Evolutionary conservation across 2,113 vertebrate species (phyloP).

Genomic region (Scolopax mira): DNA sequence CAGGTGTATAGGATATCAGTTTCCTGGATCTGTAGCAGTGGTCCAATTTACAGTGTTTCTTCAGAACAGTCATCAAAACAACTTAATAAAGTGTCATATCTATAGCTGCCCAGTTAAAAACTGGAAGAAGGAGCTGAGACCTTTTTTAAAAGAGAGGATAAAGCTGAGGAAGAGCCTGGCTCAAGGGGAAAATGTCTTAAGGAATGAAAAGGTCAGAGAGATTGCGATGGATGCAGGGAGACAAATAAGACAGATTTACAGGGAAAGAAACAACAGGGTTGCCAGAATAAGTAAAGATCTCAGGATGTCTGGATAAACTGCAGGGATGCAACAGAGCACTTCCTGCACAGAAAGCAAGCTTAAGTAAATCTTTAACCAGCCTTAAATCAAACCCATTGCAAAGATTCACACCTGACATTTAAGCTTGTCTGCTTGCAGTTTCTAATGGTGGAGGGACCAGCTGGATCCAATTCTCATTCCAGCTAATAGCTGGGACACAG

Average conservation of each 20-base stretch:
- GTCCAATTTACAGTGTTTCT: neutral
- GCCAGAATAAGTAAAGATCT: neutral
- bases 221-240: neutral
- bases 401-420: neutral
- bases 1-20: neutral
- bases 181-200: neutral
- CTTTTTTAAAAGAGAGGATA: neutral
- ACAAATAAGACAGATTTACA: neutral
- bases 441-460: neutral
- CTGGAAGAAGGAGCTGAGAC: neutral
- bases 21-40: neutral
- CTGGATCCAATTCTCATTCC: neutral
- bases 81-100: neutral
- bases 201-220: neutral
- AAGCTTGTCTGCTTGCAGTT: neutral
- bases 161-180: neutral
- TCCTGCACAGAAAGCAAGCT: neutral
- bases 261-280: neutral
- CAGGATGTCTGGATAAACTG: neutral
- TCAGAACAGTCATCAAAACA: neutral
- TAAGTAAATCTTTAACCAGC: neutral
- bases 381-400: neutral
- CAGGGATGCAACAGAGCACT: neutral
- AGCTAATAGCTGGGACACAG: neutral
- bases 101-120: neutral